Evolutionary conservation across 1,140 invertebrate genomes (phyloP), one percentile per base, ranked within the genome.

Genomic region (Aporrectodea caliginosa): DNA sequence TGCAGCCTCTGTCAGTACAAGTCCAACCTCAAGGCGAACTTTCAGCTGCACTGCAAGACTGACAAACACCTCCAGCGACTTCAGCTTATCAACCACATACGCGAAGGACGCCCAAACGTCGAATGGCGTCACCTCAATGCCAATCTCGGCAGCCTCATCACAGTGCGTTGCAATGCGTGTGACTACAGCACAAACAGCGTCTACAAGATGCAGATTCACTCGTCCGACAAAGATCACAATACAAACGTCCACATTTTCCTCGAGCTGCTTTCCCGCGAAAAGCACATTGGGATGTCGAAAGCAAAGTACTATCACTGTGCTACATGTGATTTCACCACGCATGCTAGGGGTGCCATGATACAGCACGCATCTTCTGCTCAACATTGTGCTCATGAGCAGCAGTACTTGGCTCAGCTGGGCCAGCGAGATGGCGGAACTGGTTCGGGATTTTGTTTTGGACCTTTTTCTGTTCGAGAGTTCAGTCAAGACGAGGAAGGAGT

Each of bases 11-110:
- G 98, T 90, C 95, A 94, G 78, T 99, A 99, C 89, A 98, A 98
- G 87, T 99, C 98, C 0, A 98, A 97, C 87, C 90, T 99, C 30
- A 99, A 99, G 87, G 98, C 98, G 1, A 99, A 99, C 89, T 99
- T 99, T 89, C 97, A 99, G 89, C 91, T 99, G n/a, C 98, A 99
- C 86, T 98, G 97, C 87, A 98, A 99, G 89, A 99, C 98, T 34
- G 98, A 99, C 89, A 99, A 99, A 88, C 98, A 99, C 90, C 90
- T 99, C 77, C 98, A 99, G 88, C 92, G 96, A 85, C 43, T 76
- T 16, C 75, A 76, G 35, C 35, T 76, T n/a, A 32, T 76, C 35
- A 76, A 35, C 33, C 75, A 97, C 85, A 94, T 97, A 1, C 95
- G 96, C 83, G 95, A 97, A 89, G 95, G 97, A 73, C 96, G 97